Conservation (phyloP, 2,797 vertebrate genomes). For the Eulemur coronatus region DNA sequence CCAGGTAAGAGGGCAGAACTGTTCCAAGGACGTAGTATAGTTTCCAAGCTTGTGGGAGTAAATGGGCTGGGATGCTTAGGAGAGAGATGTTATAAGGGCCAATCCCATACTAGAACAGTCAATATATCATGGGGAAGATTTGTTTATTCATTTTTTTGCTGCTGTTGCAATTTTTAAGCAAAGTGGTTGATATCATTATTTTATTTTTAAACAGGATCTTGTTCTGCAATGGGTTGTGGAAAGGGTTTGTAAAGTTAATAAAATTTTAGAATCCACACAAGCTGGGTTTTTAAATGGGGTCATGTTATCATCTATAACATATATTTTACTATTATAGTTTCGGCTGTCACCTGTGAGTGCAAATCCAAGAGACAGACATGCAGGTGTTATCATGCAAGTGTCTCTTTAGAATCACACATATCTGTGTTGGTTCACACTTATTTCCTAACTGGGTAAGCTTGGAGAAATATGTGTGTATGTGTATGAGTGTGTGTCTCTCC, state of each 20-base stretch:
- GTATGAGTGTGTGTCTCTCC: background rate
- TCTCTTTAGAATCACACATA: background rate
- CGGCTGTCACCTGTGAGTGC: background rate
- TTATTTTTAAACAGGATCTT: background rate
- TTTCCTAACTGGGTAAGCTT: background rate
- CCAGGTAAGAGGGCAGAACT: conserved; percentile 29
- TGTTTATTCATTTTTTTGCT: background rate
- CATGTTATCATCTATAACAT: background rate
- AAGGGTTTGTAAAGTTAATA: background rate
- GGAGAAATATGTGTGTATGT: background rate
- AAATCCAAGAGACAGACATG: background rate
- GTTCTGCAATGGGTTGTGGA: background rate
- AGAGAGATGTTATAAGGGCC: background rate
- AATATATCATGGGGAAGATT: background rate
- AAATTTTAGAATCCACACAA: background rate
- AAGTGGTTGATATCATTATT: background rate
- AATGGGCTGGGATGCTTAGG: background rate
- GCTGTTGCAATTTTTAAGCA: background rate
- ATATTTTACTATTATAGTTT: background rate
- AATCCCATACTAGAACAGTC: background rate
- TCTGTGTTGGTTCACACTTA: background rate
- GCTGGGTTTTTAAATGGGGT: background rate
- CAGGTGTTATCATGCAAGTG: background rate
- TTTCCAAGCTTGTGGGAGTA: background rate
- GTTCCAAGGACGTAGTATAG: conserved; percentile 28